phyloP scores from a whole-genome alignment of 2,797 vertebrate species.

The Mormyrus proboscirostris region DNA sequence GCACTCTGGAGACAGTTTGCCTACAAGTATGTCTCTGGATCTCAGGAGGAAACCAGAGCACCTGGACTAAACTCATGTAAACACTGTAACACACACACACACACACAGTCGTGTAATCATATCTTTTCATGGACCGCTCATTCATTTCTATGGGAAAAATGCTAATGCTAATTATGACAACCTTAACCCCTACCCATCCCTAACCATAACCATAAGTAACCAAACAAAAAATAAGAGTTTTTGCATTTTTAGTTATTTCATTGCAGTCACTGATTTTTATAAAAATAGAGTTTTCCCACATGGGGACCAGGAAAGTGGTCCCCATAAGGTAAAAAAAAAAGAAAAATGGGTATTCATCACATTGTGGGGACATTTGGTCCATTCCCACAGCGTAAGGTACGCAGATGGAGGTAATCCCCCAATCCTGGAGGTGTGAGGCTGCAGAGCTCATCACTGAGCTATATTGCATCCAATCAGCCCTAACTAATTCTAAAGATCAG shows the following conservation, averaged over 20 bases:
- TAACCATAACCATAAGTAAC: background rate
- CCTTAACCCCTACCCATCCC: background rate
- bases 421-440: no score
- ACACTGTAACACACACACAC: background rate
- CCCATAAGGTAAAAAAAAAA: no score
- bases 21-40: background rate
- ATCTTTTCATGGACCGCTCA: background rate
- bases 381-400: background rate
- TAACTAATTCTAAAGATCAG: background rate
- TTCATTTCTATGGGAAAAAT: background rate
- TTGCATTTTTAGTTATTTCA: background rate
- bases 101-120: background rate
- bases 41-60: background rate
- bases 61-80: background rate
- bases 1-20: background rate
- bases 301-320: no score
- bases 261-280: no score
- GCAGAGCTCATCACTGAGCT: no score
- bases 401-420: no score
- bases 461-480: background rate
- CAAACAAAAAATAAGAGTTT: background rate
- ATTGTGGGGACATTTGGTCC: background rate
- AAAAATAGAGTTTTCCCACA: no score
- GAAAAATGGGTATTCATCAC: no score
- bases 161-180: background rate